Conservation (phyloP, 2,888 invertebrate genomes). For the Tillus elongatus region DNA sequence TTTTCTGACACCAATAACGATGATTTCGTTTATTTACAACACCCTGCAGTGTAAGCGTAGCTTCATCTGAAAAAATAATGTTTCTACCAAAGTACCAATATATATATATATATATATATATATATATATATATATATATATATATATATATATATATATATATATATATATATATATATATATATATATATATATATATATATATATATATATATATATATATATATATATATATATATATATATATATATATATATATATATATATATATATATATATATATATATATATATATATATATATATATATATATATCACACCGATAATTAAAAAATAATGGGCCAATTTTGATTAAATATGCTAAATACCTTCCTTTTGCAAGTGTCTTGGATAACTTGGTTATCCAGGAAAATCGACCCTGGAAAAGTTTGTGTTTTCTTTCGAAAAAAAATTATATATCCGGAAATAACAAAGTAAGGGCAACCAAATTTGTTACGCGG, state of each 20-base stretch:
- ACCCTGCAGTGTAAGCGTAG: background rate
- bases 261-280: slow-evolving; percentile 4
- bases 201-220: slow-evolving; percentile 5
- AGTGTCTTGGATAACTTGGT: too few species aligned
- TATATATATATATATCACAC: too few species aligned
- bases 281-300: slow-evolving; percentile 5
- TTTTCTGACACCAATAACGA: too few species aligned
- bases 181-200: slow-evolving; percentile 5
- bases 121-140: background rate
- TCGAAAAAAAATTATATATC: too few species aligned
- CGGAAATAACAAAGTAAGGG: too few species aligned
- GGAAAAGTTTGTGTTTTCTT: background rate
- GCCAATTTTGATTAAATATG: too few species aligned
- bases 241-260: slow-evolving; percentile 5
- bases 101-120: background rate
- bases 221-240: slow-evolving; percentile 5
- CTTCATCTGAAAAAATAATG: too few species aligned
- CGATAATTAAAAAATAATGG: too few species aligned
- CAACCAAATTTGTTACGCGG: too few species aligned
- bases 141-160: slow-evolving; percentile 5
- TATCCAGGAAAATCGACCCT: background rate
- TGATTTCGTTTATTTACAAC: too few species aligned
- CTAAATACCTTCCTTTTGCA: too few species aligned
- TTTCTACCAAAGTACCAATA: too few species aligned
- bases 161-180: slow-evolving; percentile 5